Base-by-base conservation (phyloP, 1,140 invertebrate genomes). In the Samia ricini region DNA sequence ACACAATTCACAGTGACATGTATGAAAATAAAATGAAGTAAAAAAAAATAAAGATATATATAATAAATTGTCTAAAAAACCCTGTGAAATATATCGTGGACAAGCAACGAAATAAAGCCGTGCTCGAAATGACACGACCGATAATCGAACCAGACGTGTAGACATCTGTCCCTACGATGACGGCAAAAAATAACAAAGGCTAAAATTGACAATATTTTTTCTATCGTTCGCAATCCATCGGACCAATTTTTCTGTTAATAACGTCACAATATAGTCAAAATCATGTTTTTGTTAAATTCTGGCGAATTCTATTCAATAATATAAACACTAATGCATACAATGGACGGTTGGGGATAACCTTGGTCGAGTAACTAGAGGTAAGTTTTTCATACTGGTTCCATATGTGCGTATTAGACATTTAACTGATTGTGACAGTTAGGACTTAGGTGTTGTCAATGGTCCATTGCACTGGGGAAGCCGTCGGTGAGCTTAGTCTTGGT, bases 231-330 rank as follows among this genome's bases (percentile, higher is more conserved):
- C 51, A 58, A 77, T 73, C 65, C 59, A 74, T 72, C 73, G 56
- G 57, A 72, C 72, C 78, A 85, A 85, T 83, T 84, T 83, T 79
- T 81, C 77, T 80, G 76, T 84, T 83, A 81, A 81, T 81, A 77
- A 81, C 77, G 81, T 87, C 80, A 81, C 76, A 85, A 83, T 70
- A 74, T 50, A 42, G 33, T 36, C 69, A 70, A 72, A 77, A 66
- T 75, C 18, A 58, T 66, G 63, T 71, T 74, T 78, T 79, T 73
- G 79, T 74, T 67, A 68, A 63, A 63, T 62, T 60, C 21, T 36
- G 56, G 1, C 2, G 15, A 52, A 61, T 61, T 50, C 61, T 52
- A 59, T 56, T 52, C 42, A 36, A 65, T 57, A 74, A 76, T 81
- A 77, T 86, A 86, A 84, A 84, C 83, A 84, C 71, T 81, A 55